Conservation (phyloP, 2,797 vertebrate genomes). For the Galaxias olidus region DNA sequence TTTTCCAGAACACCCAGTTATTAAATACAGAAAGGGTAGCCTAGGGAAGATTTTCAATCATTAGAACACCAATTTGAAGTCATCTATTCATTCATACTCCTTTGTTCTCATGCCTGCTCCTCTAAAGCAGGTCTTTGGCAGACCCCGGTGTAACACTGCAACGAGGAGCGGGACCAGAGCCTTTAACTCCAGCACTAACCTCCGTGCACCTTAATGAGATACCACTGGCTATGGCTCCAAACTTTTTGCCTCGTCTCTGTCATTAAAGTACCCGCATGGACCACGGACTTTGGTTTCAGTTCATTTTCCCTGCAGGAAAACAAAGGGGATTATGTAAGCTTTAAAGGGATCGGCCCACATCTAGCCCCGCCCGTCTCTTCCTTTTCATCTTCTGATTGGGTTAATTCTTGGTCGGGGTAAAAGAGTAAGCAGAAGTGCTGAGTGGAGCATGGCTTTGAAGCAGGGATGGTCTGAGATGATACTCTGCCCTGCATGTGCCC, state of each 20-base stretch:
- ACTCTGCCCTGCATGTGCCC: neutral
- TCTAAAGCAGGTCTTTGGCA: constrained; percentile 14
- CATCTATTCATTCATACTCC: constrained; percentile 32
- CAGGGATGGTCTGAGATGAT: constrained; percentile 10
- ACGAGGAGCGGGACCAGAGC: constrained; percentile 45
- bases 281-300: constrained; percentile 63
- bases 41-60: constrained; percentile 47
- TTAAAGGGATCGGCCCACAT: constrained; percentile 73
- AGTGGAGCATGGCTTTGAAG: constrained; percentile 55
- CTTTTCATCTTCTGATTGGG: constrained; percentile 74
- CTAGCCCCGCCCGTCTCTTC: constrained; percentile 64
- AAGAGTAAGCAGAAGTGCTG: constrained; percentile 49
- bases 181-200: constrained; percentile 48
- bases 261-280: constrained; percentile 62
- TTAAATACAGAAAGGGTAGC: constrained; percentile 38
- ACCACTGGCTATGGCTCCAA: constrained; percentile 59
- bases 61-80: constrained; percentile 58
- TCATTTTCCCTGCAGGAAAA: constrained; percentile 62
- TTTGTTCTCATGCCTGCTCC: neutral
- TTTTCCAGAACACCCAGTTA: constrained; percentile 33
- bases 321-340: constrained; percentile 79
- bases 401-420: constrained; percentile 68
- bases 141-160: constrained; percentile 39
- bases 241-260: constrained; percentile 62
- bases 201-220: constrained; percentile 62